Conservation (phyloP, 30 jellyfish, hydroid and myxozoan genomes). For the Haliclystus octoradiatus region DNA sequence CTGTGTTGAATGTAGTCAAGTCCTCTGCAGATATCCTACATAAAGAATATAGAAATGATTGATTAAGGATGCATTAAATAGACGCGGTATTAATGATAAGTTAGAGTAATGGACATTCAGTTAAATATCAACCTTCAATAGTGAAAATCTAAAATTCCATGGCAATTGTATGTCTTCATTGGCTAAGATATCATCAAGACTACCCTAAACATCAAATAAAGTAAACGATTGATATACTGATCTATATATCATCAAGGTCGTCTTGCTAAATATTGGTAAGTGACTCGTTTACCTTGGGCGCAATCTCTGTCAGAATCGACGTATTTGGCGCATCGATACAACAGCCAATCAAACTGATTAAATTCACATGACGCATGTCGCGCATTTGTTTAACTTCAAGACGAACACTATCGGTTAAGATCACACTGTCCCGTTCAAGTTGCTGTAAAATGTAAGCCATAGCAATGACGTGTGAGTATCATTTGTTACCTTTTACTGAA, state of each 20-base stretch:
- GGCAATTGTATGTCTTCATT: constrained; percentile 79
- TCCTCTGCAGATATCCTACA: constrained; percentile 28
- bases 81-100: too few relatives aligned
- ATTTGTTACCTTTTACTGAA: too few relatives aligned
- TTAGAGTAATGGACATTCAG: too few relatives aligned
- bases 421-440: constrained; percentile 42
- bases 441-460: constrained; percentile 17
- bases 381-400: constrained; percentile 72
- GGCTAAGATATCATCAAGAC: constrained; percentile 57
- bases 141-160: constrained; percentile 81
- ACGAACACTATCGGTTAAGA: constrained; percentile 54
- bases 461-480: background rate
- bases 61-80: too few relatives aligned
- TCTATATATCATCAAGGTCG: too few relatives aligned
- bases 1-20: constrained; percentile 62
- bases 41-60: too few relatives aligned
- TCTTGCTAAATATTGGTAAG: too few relatives aligned
- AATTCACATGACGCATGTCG: constrained; percentile 56
- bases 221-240: background rate
- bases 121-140: constrained; percentile 81
- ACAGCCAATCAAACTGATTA: constrained; percentile 69
- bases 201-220: constrained; percentile 28
- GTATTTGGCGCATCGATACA: constrained; percentile 71
- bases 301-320: constrained; percentile 73
- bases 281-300: constrained; percentile 42